phyloP scores from a whole-genome alignment of 2,888 invertebrate genomes.

The Leptopilina syphax region DNA sequence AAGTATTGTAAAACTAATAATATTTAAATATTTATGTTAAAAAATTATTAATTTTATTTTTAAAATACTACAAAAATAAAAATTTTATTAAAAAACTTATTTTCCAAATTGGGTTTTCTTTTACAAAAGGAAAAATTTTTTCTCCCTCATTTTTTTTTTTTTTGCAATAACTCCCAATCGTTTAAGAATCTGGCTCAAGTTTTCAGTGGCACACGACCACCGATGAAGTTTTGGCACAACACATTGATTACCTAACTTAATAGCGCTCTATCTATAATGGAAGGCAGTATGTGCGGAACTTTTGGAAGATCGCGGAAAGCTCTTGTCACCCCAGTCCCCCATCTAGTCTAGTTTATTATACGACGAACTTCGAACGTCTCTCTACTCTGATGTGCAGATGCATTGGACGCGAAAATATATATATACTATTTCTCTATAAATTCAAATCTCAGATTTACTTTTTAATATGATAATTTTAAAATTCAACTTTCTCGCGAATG shows the following conservation, averaged over 20 bases:
- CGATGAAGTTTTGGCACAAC: slow-evolving; percentile 45
- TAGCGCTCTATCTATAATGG: slow-evolving; percentile 38
- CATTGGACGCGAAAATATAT: slow-evolving; percentile 26
- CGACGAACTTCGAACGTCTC: slow-evolving; percentile 36
- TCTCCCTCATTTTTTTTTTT: neutral
- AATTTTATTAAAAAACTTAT: too few relatives aligned
- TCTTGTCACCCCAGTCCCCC: slow-evolving; percentile 23
- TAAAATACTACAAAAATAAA: too few relatives aligned
- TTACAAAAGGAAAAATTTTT: slow-evolving; percentile 1
- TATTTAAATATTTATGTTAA: too few relatives aligned
- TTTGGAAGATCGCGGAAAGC: slow-evolving; percentile 36
- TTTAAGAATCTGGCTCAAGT: slow-evolving; percentile 44
- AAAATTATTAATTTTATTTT: too few relatives aligned
- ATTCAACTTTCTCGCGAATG: neutral
- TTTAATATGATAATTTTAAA: slow-evolving; percentile 25
- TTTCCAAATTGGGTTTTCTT: slow-evolving; percentile 15
- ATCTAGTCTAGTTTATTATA: slow-evolving; percentile 31
- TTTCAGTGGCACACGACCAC: slow-evolving; percentile 33
- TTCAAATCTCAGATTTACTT: slow-evolving; percentile 15
- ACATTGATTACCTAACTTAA: slow-evolving; percentile 49
- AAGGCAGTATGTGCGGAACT: slow-evolving; percentile 12
- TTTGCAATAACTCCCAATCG: slow-evolving; percentile 24
- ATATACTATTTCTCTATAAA: neutral
- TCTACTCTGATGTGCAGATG: slow-evolving; percentile 29
- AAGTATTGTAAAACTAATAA: too few relatives aligned